phyloP scores from a whole-genome alignment of 1,140 invertebrate species.

The Palaemon carinicauda region DNA sequence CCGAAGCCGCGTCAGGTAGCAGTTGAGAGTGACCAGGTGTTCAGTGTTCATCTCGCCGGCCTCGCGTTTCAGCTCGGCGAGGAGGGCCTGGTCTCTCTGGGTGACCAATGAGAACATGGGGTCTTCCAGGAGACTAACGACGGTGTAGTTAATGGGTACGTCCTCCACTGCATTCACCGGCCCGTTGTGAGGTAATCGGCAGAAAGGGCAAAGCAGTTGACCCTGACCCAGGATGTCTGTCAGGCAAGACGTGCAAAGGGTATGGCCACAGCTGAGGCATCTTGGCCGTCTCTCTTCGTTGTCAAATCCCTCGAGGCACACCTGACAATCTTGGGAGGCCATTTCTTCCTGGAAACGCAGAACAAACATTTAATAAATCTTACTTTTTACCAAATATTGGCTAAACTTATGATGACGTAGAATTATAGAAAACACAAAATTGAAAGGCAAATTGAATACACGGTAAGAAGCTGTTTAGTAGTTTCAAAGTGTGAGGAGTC shows the following conservation, averaged over 20 bases:
- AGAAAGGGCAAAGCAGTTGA: conserved; percentile 27
- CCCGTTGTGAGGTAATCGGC: neutral
- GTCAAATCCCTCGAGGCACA: conserved; percentile 34
- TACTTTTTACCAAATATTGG: too few relatives aligned
- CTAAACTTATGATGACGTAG: too few relatives aligned
- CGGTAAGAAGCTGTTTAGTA: too few relatives aligned
- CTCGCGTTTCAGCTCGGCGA: conserved; percentile 23
- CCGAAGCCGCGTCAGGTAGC: neutral
- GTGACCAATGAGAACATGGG: neutral
- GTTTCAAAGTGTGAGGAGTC: too few relatives aligned
- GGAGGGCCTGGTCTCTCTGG: neutral
- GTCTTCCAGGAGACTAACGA: conserved; percentile 26
- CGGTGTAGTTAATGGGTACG: conserved; percentile 36
- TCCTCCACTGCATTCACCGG: neutral
- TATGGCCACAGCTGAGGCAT: conserved; percentile 45
- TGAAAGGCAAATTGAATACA: too few relatives aligned
- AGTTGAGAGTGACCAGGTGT: conserved; percentile 22
- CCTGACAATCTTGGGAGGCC: conserved; percentile 38
- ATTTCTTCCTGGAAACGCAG: neutral
- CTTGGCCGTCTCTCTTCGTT: neutral
- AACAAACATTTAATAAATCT: too few relatives aligned
- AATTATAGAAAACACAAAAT: too few relatives aligned
- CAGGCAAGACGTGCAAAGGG: conserved; percentile 19
- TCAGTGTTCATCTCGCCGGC: conserved; percentile 19
- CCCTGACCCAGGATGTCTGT: conserved; percentile 7